Conservation (phyloP, 2,113 vertebrate genomes). For the Monopterus albus region DNA sequence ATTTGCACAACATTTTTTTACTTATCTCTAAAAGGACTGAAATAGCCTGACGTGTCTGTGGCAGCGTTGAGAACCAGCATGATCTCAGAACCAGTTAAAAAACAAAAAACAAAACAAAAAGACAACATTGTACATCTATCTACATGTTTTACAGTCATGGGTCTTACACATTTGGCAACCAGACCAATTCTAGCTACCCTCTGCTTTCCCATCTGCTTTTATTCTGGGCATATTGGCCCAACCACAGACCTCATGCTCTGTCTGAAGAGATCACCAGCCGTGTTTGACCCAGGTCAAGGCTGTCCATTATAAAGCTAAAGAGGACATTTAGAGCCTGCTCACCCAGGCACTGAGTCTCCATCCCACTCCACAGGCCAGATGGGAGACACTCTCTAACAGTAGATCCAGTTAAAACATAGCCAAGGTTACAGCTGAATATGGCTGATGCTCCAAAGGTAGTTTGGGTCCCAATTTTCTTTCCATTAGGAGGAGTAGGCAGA, state of each 20-base stretch:
- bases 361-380: slow-evolving; percentile 95
- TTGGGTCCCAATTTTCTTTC: slow-evolving; percentile 97
- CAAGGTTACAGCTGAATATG: slow-evolving; percentile 94
- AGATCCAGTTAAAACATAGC: slow-evolving; percentile 92
- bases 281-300: slow-evolving; percentile 32
- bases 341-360: slow-evolving; percentile 93
- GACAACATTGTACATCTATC: background rate
- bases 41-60: slow-evolving; percentile 11
- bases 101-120: too few species aligned
- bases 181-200: slow-evolving; percentile 32
- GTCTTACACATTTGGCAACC: slow-evolving; percentile 33
- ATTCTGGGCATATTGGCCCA: slow-evolving; percentile 2
- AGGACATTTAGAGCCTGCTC: slow-evolving; percentile 61
- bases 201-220: slow-evolving; percentile 51
- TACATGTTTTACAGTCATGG: slow-evolving; percentile 30
- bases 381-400: slow-evolving; percentile 93
- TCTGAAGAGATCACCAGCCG: slow-evolving; percentile 4
- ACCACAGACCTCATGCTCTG: slow-evolving; percentile 5
- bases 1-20: slow-evolving; percentile 21
- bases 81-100: background rate
- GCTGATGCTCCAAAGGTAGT: slow-evolving; percentile 93
- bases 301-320: slow-evolving; percentile 26
- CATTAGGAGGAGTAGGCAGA: slow-evolving; percentile 92
- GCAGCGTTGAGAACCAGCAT: background rate
- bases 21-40: slow-evolving; percentile 7